Percentiles rank a stretch among this genome's conserved stretches.
Evolutionary conservation across 2,113 vertebrate species (phyloP).

Genomic region (Orycteropus afer): DNA sequence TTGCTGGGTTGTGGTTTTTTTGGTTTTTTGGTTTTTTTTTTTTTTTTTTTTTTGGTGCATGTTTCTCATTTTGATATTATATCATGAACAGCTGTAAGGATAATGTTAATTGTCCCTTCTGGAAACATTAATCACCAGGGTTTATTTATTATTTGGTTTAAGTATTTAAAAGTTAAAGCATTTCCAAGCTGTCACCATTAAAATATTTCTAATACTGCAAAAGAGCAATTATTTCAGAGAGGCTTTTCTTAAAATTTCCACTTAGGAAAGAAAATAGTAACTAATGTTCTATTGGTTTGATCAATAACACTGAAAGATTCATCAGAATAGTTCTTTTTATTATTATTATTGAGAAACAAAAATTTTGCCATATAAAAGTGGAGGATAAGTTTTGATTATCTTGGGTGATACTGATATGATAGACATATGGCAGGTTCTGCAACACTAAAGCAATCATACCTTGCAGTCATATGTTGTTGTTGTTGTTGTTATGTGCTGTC

Average conservation of each 20-base stretch:
- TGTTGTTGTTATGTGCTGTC: too few species aligned
- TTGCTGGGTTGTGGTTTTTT: too few species aligned
- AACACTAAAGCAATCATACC: neutral
- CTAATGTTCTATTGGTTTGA: neutral
- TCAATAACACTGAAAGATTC: neutral
- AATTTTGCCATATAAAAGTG: neutral
- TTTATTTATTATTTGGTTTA: slow-evolving; percentile 88
- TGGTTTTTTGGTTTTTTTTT: too few species aligned
- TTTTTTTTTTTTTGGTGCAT: slow-evolving; percentile 79
- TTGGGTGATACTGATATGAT: neutral
- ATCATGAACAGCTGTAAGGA: slow-evolving; percentile 90
- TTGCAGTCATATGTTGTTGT: neutral
- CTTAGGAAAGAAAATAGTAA: slow-evolving; percentile 73
- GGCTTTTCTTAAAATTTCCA: slow-evolving; percentile 62
- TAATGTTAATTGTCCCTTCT: slow-evolving; percentile 88
- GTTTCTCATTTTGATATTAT: slow-evolving; percentile 90
- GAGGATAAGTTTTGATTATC: neutral
- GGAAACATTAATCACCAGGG: slow-evolving; percentile 88
- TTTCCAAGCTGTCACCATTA: slow-evolving; percentile 88
- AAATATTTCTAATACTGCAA: slow-evolving; percentile 86
- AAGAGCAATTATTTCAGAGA: slow-evolving; percentile 81
- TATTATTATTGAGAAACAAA: neutral
- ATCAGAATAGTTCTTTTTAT: neutral
- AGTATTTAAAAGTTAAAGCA: slow-evolving; percentile 88
- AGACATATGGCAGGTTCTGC: neutral